These are phyloP conservation scores for Saxidomus purpurata DNA, from an alignment of 1,140 invertebrate species.

Conservation along the genomic window DNA sequence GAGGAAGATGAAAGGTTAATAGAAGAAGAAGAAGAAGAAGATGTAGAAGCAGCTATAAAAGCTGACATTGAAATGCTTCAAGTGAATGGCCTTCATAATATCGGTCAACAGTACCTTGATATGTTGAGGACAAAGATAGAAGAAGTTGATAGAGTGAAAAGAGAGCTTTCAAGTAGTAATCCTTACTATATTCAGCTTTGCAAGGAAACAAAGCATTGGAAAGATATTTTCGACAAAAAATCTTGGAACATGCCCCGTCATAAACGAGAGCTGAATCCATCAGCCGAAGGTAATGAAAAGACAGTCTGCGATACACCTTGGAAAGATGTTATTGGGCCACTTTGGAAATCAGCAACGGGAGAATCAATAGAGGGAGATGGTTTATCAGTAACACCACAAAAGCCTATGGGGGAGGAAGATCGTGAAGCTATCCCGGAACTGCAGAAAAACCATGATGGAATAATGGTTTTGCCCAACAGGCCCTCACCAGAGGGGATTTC, in stretches of 20 bases:
- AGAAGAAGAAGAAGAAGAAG: background rate
- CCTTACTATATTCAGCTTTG: background rate
- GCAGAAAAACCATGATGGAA: too few species aligned
- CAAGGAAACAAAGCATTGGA: background rate
- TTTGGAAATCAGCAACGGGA: background rate
- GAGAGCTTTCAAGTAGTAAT: background rate
- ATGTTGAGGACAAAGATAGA: background rate
- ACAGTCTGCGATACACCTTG: background rate
- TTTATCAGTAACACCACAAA: too few species aligned
- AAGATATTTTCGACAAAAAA: background rate
- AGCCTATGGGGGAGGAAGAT: too few species aligned
- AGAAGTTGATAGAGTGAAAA: background rate
- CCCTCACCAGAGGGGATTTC: too few species aligned
- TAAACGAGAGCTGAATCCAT: background rate
- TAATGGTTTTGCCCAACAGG: too few species aligned
- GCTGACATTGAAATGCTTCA: slow-evolving; percentile 1
- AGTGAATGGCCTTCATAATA: background rate
- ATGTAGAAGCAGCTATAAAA: background rate
- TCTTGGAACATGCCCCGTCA: background rate
- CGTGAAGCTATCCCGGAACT: too few species aligned
- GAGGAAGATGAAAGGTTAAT: too few species aligned
- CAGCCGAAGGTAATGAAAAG: background rate
- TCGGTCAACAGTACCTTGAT: background rate
- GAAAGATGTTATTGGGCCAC: background rate
- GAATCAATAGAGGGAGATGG: too few species aligned